Percentiles rank a stretch among this genome's conserved stretches.
Evolutionary conservation across 2,797 vertebrate genomes (phyloP).

Genomic region (Urosaurus nigricauda): DNA sequence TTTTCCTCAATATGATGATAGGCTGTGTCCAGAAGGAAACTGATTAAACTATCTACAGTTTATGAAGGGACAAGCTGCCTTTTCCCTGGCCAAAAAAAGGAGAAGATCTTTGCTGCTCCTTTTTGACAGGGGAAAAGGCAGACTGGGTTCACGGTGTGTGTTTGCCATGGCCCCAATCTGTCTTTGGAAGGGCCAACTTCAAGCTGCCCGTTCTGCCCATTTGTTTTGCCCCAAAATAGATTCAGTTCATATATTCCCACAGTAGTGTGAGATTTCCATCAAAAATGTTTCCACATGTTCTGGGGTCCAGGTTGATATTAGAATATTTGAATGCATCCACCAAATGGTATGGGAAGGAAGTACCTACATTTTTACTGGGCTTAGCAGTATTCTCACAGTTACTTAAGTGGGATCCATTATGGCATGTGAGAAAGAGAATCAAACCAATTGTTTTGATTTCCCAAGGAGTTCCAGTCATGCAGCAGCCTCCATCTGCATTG

Average conservation of each 20-base stretch:
- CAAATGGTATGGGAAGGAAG: neutral
- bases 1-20: too few species aligned
- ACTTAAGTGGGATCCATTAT: neutral
- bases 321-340: neutral
- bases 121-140: too few species aligned
- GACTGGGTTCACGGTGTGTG: too few species aligned
- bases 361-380: neutral
- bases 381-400: neutral
- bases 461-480: neutral
- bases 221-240: neutral
- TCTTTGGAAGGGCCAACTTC: too few species aligned
- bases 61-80: too few species aligned
- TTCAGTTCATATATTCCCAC: neutral
- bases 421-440: neutral
- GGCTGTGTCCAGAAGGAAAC: too few species aligned
- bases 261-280: neutral
- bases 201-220: too few species aligned
- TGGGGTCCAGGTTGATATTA: neutral
- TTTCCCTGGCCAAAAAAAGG: too few species aligned
- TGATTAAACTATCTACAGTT: too few species aligned
- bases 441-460: neutral
- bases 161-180: too few species aligned
- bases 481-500: neutral
- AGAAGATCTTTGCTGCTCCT: too few species aligned
- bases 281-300: neutral